Base-by-base conservation (phyloP, 92 coral and sea anemone species). In the Porites rus region DNA sequence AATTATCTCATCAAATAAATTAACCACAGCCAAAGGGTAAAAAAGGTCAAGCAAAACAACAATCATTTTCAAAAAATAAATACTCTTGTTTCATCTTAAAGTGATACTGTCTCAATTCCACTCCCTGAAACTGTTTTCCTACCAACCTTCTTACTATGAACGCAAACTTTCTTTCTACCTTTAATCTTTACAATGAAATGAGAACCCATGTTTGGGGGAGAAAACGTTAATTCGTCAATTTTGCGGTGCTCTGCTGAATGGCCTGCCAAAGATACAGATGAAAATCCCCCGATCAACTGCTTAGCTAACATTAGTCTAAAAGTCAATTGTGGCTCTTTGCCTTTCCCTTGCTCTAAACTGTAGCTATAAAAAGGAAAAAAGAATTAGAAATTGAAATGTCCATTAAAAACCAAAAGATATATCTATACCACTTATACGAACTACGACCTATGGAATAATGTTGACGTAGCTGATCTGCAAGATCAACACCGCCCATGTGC, bases 121-220 rank as follows among this genome's bases (percentile, higher is more conserved):
- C 83, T 54, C 53, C 91, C 91, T 72, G 75, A 81, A 50, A 80
- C 75, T 10, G 92, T 89, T 52, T 53, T 89, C 4, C 19, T 7
- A 22, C 86, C 86, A 52, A 18, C 82, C 70, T 54, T 80, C 24
- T 50, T 65, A 65, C 83, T 46, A 8, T 50, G 84, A 19, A 65
- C 91, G 74, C 87, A 81, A 43, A 74, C 64, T 43, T 51, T 60
- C 78, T 53, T 75, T 51, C 86, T 86, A 1, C 86, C 86, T 38
- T 79, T 62, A 72, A 87, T 74, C 59, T 75, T 81, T 6, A 25
- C 77, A 28, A 69, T 74, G 19, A 75, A 74, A 65, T 82, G 81
- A 14, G 58, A 74, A 17, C 64, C 66, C 0, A 83, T 71, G 68
- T 82, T 88, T 19, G 59, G 17, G 76, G 31, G 28, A 52, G 65